Conservation (phyloP, 2,888 invertebrate species). For the Apamea epomidion region DNA sequence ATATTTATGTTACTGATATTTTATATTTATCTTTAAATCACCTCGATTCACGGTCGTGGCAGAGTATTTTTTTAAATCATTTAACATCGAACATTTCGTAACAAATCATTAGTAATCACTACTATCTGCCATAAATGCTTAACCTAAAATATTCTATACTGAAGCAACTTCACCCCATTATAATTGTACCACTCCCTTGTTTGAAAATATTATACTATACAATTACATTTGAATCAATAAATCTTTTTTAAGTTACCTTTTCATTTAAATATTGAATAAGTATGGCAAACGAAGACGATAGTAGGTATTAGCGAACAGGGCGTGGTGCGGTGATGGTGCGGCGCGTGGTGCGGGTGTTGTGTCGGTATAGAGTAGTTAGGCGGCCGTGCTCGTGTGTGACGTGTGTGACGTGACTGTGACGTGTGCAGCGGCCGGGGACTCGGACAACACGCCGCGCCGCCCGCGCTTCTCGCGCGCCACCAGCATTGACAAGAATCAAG, state of each 20-base stretch:
- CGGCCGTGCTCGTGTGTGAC: conserved; percentile 48
- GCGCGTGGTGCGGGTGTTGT: conserved; percentile 60
- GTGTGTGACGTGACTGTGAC: conserved; percentile 56
- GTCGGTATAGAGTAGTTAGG: conserved; percentile 65
- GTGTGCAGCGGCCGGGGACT: conserved; percentile 78
- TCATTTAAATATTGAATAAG: background rate
- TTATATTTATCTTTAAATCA: conserved; percentile 72
- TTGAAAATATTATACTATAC: conserved; percentile 7
- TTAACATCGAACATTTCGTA: conserved; percentile 69
- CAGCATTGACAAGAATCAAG: conserved; percentile 89
- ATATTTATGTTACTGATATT: conserved; percentile 71
- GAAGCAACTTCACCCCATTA: conserved; percentile 66
- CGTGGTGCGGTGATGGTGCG: conserved; percentile 30
- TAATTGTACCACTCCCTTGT: conserved; percentile 34
- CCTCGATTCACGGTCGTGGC: conserved; percentile 80
- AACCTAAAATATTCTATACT: conserved; percentile 65
- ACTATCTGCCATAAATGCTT: conserved; percentile 68
- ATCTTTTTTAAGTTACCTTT: background rate
- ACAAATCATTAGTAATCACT: conserved; percentile 75
- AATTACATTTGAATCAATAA: background rate
- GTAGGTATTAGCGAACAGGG: conserved; percentile 2
- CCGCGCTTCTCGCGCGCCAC: conserved; percentile 89
- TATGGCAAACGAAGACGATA: background rate
- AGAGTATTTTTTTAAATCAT: conserved; percentile 75
- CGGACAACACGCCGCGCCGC: conserved; percentile 84